A percentile compares a stretch with the other conserved stretches of the same genome.
phyloP scores from a whole-genome alignment of 2,113 vertebrate genomes.

The Apodemus sylvaticus region DNA sequence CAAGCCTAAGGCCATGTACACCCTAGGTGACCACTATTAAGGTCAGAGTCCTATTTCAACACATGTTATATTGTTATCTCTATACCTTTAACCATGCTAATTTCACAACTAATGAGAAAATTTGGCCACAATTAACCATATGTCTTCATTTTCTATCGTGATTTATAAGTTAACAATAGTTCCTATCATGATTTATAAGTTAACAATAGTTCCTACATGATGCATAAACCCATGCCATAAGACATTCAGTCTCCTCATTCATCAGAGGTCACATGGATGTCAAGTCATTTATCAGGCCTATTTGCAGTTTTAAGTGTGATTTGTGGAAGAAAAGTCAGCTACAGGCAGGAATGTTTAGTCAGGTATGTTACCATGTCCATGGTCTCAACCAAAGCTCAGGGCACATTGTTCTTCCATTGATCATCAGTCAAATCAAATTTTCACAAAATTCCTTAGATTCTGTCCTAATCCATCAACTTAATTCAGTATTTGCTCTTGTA shows the following conservation, averaged over 20 bases:
- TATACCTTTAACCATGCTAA: not conserved
- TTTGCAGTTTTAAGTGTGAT: not conserved
- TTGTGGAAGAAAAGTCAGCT: not conserved
- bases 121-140: not conserved
- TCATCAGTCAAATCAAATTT: not conserved
- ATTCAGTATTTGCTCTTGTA: not conserved
- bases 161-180: not conserved
- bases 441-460: not conserved
- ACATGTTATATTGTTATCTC: not conserved
- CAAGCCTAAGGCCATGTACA: not conserved
- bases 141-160: not conserved
- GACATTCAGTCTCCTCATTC: not conserved
- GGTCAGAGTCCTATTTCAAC: not conserved
- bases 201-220: not conserved
- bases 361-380: not conserved
- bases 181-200: not conserved
- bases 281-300: not conserved
- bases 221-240: not conserved
- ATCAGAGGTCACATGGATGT: not conserved
- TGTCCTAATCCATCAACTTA: not conserved
- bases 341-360: not conserved
- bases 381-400: not conserved
- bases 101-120: not conserved
- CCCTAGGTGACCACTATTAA: not conserved
- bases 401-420: not conserved